A percentile compares a stretch with the other conserved stretches of the same genome.
Conservation (phyloP, 2,797 vertebrate genomes). For the Syngnathus rostellatus region DNA sequence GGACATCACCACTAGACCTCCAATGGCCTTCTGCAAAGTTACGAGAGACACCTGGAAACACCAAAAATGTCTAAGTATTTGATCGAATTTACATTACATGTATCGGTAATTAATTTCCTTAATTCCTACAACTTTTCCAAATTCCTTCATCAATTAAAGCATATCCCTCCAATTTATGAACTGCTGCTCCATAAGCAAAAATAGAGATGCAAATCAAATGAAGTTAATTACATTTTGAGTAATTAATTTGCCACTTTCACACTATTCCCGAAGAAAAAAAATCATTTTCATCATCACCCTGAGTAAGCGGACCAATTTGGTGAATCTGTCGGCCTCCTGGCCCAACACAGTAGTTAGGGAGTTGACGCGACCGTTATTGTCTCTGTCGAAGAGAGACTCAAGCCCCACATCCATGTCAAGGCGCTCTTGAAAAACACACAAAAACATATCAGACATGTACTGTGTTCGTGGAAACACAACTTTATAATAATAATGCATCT, state of each 20-base stretch:
- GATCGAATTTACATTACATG: too few species aligned
- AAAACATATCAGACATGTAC: conserved; percentile 9
- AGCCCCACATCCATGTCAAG: conserved; percentile 70
- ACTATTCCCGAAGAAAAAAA: neutral
- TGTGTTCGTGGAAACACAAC: neutral
- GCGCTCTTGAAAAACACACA: conserved; percentile 53
- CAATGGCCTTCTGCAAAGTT: conserved; percentile 73
- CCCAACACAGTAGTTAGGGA: conserved; percentile 78
- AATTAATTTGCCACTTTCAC: neutral
- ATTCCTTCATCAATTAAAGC: neutral
- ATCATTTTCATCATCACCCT: conserved; percentile 35
- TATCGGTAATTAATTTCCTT: neutral
- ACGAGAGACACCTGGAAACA: conserved; percentile 60
- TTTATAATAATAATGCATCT: neutral
- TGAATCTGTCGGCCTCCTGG: conserved; percentile 81
- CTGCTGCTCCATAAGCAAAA: too few species aligned
- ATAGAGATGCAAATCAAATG: neutral
- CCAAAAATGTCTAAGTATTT: neutral
- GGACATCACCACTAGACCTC: conserved; percentile 74
- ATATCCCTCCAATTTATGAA: too few species aligned
- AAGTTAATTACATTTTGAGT: neutral
- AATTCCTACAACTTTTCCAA: neutral
- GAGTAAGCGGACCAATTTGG: conserved; percentile 69
- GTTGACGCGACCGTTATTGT: conserved; percentile 69
- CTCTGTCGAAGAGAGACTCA: conserved; percentile 66